Percentiles rank a stretch among this genome's conserved stretches.
phyloP scores from a whole-genome alignment of 2,888 invertebrate species.

The Agelastica alni region DNA sequence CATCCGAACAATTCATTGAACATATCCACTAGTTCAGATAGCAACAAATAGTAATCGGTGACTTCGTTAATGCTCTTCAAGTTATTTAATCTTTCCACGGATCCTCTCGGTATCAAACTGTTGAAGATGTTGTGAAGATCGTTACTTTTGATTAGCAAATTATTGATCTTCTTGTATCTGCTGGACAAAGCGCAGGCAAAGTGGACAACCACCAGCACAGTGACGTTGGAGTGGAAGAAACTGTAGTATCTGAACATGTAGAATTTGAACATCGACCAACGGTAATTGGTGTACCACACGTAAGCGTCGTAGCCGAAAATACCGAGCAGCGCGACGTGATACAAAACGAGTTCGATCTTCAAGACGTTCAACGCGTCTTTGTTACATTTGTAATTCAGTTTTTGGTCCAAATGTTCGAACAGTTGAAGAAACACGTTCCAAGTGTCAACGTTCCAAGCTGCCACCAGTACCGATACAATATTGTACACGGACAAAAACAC shows the following conservation, averaged over 20 bases:
- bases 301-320: slow-evolving; percentile 29
- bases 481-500: slow-evolving; percentile 13
- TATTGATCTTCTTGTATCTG: slow-evolving; percentile 29
- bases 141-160: slow-evolving; percentile 23
- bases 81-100: slow-evolving; percentile 23
- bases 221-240: slow-evolving; percentile 22
- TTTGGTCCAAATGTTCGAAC: slow-evolving; percentile 25
- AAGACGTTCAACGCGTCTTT: background rate
- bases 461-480: slow-evolving; percentile 23
- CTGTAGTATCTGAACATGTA: slow-evolving; percentile 22
- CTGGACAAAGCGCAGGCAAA: slow-evolving; percentile 30
- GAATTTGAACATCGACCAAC: slow-evolving; percentile 19
- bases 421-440: slow-evolving; percentile 30
- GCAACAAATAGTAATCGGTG: slow-evolving; percentile 28
- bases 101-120: slow-evolving; percentile 23
- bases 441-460: slow-evolving; percentile 21
- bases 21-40: slow-evolving; percentile 33
- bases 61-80: slow-evolving; percentile 31
- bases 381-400: slow-evolving; percentile 18
- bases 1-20: slow-evolving; percentile 33
- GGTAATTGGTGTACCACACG: slow-evolving; percentile 23
- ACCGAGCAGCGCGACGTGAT: slow-evolving; percentile 15
- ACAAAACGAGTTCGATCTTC: slow-evolving; percentile 17
- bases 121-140: slow-evolving; percentile 29
- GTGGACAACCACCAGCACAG: slow-evolving; percentile 22